Evolutionary conservation across 2,797 vertebrate genomes (phyloP).

Genomic region (Helicolenus hilgendorfi): DNA sequence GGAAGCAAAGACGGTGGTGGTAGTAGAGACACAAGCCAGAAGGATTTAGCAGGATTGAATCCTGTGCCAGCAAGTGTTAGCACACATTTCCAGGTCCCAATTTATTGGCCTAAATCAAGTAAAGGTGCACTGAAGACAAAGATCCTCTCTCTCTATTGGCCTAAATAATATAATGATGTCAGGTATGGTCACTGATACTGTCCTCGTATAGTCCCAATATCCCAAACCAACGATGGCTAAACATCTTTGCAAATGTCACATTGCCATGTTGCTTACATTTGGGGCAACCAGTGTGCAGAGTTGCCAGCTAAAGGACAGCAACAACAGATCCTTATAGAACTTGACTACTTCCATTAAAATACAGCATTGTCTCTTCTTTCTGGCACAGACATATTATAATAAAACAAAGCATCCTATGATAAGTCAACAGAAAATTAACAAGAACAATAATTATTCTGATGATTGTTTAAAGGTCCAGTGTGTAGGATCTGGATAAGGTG

Average conservation of each 20-base stretch:
- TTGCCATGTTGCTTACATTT: not conserved
- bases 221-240: slow-evolving; percentile 3
- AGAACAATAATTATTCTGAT: not conserved
- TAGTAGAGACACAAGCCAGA: not conserved
- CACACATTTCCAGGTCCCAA: not conserved
- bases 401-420: not conserved
- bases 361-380: not conserved
- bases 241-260: not conserved
- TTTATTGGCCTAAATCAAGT: not conserved
- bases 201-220: not conserved
- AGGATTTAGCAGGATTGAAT: not conserved
- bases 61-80: not conserved
- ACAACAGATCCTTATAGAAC: not conserved
- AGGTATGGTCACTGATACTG: not conserved
- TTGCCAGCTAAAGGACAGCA: not conserved
- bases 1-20: not conserved
- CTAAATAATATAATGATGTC: not conserved
- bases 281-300: not conserved
- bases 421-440: not conserved
- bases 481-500: too few relatives aligned
- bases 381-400: not conserved
- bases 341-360: not conserved
- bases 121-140: not conserved
- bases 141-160: not conserved
- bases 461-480: accelerated